A percentile compares a stretch with the other conserved stretches of the same genome.
phyloP scores from a whole-genome alignment of 2,888 invertebrate species.

The Strigamia crassipes region DNA sequence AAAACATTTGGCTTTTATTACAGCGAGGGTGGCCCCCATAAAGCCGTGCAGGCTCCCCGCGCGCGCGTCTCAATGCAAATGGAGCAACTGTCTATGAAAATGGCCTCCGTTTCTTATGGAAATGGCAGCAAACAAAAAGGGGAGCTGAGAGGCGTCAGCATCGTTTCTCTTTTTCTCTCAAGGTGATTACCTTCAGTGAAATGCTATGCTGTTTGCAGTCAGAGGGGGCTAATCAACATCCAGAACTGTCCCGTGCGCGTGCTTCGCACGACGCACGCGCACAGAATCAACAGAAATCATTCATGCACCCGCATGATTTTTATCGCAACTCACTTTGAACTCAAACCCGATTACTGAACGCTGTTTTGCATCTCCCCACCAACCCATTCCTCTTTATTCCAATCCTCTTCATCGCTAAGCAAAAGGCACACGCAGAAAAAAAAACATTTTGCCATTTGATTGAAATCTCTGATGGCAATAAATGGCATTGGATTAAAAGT shows the following conservation, averaged over 20 bases:
- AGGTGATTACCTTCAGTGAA: background rate
- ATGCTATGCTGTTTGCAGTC: background rate
- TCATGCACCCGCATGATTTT: conserved; percentile 10
- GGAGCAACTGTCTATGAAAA: conserved; percentile 3
- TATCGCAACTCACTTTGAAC: conserved; percentile 3
- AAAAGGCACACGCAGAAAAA: background rate
- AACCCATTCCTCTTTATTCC: background rate
- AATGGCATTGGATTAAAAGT: background rate
- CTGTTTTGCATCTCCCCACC: background rate
- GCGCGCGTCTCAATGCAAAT: conserved; percentile 10
- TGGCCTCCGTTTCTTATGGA: conserved; percentile 10
- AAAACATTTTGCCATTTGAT: background rate
- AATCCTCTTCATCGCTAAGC: background rate
- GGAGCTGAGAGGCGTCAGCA: background rate
- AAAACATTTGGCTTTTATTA: conserved; percentile 10
- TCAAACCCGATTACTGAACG: conserved; percentile 4
- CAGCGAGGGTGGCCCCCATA: conserved; percentile 10
- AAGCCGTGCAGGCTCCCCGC: conserved; percentile 4
- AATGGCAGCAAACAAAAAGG: conserved; percentile 10
- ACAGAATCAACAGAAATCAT: background rate
- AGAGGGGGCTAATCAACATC: background rate
- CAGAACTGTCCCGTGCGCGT: background rate
- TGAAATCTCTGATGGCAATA: background rate
- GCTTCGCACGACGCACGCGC: background rate
- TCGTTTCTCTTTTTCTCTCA: background rate